phyloP scores from a whole-genome alignment of 2,113 vertebrate species.

The Irena cyanogastra region DNA sequence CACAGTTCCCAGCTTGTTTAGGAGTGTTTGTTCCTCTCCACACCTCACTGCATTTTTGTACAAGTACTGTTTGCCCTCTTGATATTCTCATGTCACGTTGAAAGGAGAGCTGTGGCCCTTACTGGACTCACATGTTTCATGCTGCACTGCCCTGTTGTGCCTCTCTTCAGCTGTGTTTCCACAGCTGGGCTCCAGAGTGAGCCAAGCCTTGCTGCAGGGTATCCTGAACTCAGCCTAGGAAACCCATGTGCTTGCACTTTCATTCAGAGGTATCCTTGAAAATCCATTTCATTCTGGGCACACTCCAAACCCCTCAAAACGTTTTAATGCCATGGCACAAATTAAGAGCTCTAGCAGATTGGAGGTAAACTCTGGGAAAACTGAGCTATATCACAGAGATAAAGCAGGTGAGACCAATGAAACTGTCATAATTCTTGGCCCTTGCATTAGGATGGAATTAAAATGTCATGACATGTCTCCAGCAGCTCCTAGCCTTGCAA shows the following conservation, averaged over 20 bases:
- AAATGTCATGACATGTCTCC: background rate
- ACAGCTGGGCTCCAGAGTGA: background rate
- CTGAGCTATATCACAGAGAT: background rate
- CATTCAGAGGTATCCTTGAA: background rate
- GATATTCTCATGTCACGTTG: background rate
- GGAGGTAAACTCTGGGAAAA: background rate
- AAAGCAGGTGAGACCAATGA: background rate
- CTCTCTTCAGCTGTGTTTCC: background rate
- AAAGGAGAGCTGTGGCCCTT: background rate
- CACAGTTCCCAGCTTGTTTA: background rate
- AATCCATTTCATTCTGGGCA: background rate
- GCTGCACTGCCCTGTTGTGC: background rate
- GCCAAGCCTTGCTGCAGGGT: background rate
- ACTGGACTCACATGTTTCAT: too few relatives aligned
- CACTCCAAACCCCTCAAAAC: background rate
- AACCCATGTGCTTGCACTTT: background rate
- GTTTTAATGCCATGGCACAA: background rate
- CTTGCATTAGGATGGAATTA: background rate
- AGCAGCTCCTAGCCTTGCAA: background rate
- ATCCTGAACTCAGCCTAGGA: background rate
- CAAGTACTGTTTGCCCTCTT: background rate
- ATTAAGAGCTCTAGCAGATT: background rate
- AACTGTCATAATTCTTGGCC: background rate
- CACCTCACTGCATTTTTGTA: background rate
- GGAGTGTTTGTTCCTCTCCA: background rate